Conservation (phyloP, 2,888 invertebrate species). For the Morpho achilles region DNA sequence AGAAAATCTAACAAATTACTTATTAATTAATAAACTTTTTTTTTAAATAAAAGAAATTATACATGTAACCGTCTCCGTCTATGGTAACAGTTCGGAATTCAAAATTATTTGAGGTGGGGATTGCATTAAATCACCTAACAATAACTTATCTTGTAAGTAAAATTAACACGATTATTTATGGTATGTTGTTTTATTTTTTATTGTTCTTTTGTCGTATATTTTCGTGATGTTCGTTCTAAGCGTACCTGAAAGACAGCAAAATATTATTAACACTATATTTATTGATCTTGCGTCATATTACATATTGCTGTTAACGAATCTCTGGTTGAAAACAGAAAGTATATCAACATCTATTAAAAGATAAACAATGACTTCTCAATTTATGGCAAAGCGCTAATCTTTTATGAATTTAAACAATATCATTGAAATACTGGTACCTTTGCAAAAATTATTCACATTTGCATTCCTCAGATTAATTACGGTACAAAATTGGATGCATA, state of each 20-base stretch:
- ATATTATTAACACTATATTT: slow-evolving; percentile 2
- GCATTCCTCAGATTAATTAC: neutral
- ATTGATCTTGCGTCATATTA: no score
- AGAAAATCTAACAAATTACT: no score
- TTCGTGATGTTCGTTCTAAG: slow-evolving; percentile 55
- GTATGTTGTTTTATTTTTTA: slow-evolving; percentile 49
- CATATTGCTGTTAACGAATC: no score
- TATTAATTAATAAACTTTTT: no score
- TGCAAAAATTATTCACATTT: neutral
- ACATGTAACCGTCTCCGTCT: slow-evolving; percentile 7
- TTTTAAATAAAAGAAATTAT: neutral
- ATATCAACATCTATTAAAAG: no score
- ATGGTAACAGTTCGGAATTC: slow-evolving; percentile 29
- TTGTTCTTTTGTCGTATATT: slow-evolving; percentile 44
- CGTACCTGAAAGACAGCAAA: slow-evolving; percentile 56
- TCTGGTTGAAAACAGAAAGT: no score
- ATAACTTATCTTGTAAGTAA: slow-evolving; percentile 52
- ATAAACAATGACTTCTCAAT: no score
- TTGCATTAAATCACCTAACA: slow-evolving; percentile 39
- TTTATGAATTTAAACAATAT: no score
- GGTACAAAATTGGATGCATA: neutral
- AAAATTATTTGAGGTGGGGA: slow-evolving; percentile 47
- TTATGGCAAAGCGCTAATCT: no score
- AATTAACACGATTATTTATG: slow-evolving; percentile 34
- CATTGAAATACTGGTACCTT: neutral